Conservation (phyloP, 2,113 vertebrate genomes). For the Corythornis cristatus region DNA sequence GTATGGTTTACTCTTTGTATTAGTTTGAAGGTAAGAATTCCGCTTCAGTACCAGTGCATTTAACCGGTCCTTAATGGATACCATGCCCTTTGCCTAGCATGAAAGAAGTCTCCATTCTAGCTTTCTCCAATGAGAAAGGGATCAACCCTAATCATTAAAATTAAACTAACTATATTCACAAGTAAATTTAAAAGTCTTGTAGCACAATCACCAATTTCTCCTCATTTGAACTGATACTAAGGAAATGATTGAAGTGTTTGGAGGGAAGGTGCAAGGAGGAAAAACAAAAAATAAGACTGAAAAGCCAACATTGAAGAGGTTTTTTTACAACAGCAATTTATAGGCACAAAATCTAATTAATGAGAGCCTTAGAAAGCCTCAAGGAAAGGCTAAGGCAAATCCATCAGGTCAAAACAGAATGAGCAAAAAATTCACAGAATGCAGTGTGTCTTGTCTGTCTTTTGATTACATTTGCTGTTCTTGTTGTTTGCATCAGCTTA, state of each 20-base stretch:
- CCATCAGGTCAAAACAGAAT: conserved; percentile 14
- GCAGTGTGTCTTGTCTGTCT: conserved; percentile 37
- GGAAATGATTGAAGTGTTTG: neutral
- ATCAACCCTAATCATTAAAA: neutral
- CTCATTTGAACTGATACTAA: neutral
- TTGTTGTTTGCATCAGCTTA: conserved; percentile 44
- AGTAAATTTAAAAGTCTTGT: neutral
- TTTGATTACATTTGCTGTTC: conserved; percentile 56
- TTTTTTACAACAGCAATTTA: neutral
- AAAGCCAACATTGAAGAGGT: neutral
- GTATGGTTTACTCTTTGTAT: neutral
- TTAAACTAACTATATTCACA: neutral
- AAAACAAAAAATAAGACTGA: neutral
- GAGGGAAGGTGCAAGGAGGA: neutral
- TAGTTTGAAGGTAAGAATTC: neutral
- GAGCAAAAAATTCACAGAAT: conserved; percentile 45
- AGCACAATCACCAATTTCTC: neutral
- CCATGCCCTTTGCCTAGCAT: neutral
- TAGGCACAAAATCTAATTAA: conserved; percentile 22
- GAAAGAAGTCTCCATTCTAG: neutral
- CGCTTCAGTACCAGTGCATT: neutral
- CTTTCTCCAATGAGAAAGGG: neutral
- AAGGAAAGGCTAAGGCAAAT: conserved; percentile 40
- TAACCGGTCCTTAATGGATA: neutral
- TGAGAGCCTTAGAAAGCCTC: neutral